Evolutionary conservation across 2,113 vertebrate species (phyloP).

Genomic region (Oncorhynchus kisutch): DNA sequence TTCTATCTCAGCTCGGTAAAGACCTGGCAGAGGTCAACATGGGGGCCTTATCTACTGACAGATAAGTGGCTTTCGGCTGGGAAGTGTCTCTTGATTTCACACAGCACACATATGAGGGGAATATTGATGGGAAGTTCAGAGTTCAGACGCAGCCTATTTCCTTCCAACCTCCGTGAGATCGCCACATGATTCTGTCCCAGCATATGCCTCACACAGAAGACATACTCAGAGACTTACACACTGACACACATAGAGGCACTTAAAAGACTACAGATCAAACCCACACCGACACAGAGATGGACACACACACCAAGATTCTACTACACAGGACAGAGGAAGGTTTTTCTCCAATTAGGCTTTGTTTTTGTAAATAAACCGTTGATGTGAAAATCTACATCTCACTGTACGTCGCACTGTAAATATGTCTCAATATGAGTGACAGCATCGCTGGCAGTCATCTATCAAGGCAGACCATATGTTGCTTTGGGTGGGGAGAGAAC

Average conservation of each 20-base stretch:
- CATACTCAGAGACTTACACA: constrained; percentile 17
- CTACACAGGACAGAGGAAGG: background rate
- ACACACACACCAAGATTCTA: background rate
- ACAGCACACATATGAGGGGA: constrained; percentile 24
- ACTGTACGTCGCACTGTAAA: constrained; percentile 24
- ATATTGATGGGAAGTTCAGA: constrained; percentile 35
- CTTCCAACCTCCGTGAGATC: background rate
- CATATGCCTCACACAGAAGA: constrained; percentile 36
- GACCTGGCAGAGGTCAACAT: background rate
- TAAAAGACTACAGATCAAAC: constrained; percentile 40
- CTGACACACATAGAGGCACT: constrained; percentile 46
- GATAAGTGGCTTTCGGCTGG: background rate
- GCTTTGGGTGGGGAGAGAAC: constrained; percentile 61
- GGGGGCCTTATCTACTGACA: no score
- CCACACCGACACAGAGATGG: constrained; percentile 6
- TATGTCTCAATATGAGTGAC: constrained; percentile 64
- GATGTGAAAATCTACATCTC: constrained; percentile 39
- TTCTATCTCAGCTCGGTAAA: background rate
- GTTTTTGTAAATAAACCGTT: constrained; percentile 15
- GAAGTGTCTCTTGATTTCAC: constrained; percentile 12
- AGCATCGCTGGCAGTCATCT: constrained; percentile 61
- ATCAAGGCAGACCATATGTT: constrained; percentile 74
- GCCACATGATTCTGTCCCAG: constrained; percentile 19
- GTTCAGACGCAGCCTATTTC: constrained; percentile 4
- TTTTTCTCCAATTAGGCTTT: background rate